Evolutionary conservation across 1,140 invertebrate species (phyloP), one percentile per base, ranked within the genome.

Genomic region (Laupala kohalensis): DNA sequence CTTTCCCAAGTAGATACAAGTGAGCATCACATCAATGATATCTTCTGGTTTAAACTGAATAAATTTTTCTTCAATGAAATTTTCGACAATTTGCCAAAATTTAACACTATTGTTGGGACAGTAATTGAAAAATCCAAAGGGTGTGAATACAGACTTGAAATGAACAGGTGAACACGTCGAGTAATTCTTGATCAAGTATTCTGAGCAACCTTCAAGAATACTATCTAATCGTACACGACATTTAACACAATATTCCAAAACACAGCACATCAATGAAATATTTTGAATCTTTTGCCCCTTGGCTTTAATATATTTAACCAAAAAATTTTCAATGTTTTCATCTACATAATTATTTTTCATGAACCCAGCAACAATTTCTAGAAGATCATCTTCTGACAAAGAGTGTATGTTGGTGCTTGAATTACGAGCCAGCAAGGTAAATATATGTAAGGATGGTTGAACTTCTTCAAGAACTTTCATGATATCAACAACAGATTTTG

Each of bases 111-210:
- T 82, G n/a, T 76, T 67, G 30, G 88, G 88, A 64, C 83, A 75
- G 77, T 85, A 86, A 78, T 87, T 83, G 27, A 92, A 80, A 71
- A 81, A 79, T 25, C 90, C 91, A 79, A 88, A 87, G 9, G 86
- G 79, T 72, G 81, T 83, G 63, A 91, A 80, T 27, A 91, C 81
- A 2, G 83, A 81, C 69, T 85, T 84, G 12, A 90, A 73, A 75
- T 86, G 83, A 70, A 81, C 79, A 0, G 83, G 76, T 70, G 85
- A 80, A 53, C 90, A 78, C 69, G 78, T 74, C 19, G 76, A 75
- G n/a, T 78, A 81, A 75, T 86, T 78, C n/a, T 77, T 80, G 6
- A 84, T 78, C 75, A 90, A 85, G 77, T 87, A 88, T 70, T 85
- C 78, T 28, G 82, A 83, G 73, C 84, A 86, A 53, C 80, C 81